These are phyloP conservation scores for Teinopalpus imperialis DNA, from an alignment of 2,888 invertebrate genomes.

Conservation along the genomic window DNA sequence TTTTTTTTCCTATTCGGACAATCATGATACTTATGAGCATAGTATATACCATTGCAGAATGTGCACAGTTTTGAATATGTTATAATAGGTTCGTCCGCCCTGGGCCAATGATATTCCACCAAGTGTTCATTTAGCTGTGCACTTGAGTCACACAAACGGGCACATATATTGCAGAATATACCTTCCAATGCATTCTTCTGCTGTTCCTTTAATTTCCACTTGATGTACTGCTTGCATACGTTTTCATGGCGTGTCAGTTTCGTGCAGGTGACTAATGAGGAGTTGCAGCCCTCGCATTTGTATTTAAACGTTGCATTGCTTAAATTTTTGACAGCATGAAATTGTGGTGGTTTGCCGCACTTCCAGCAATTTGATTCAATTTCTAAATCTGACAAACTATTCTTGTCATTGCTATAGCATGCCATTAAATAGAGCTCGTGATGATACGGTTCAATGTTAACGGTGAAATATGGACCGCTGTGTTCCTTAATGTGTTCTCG, in stretches of 20 bases:
- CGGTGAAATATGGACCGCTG: neutral
- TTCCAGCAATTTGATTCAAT: constrained; percentile 1
- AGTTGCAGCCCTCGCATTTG: neutral
- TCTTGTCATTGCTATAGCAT: neutral
- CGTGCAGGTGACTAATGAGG: neutral
- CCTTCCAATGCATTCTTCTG: neutral
- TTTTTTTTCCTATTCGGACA: neutral
- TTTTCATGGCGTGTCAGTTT: neutral
- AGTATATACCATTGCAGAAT: neutral
- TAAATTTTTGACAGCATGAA: neutral
- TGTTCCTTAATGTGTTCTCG: constrained; percentile 14
- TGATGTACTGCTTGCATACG: neutral
- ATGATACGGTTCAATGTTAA: neutral
- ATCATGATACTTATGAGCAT: neutral
- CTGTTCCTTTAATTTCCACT: neutral
- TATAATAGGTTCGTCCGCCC: neutral
- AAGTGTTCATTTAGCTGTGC: neutral
- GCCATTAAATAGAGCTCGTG: constrained; percentile 1
- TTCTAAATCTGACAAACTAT: neutral
- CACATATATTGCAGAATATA: neutral
- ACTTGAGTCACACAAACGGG: neutral
- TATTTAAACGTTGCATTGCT: no score
- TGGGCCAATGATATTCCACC: neutral
- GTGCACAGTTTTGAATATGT: neutral
- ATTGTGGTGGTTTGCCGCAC: neutral